Evolutionary conservation across 2,113 vertebrate genomes (phyloP), one percentile per base, ranked within the genome.

Genomic region (Microcebus tavaratra): DNA sequence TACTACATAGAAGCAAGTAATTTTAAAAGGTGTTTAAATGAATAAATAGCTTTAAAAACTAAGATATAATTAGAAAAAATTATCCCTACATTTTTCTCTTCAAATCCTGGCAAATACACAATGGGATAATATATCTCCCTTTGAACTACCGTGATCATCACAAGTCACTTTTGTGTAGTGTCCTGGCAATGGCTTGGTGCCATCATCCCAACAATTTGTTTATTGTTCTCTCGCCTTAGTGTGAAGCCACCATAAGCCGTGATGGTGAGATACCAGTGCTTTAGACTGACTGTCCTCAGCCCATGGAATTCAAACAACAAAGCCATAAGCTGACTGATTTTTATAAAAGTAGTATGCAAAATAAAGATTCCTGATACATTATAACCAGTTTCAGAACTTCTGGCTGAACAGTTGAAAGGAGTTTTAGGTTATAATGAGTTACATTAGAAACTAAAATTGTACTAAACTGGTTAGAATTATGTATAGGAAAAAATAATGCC

Each of bases 191-290:
- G 94, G 50, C 79, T 87, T 39, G 5, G 59, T 92, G 80, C 94
- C 76, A 95, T 14, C 0, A 84, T 18, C 29, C 57, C 0, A 59
- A 97, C 97, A 97, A 79, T 95, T 68, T 96, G 21, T 48, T 95
- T 93, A 75, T n/a, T 98, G 79, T 96, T 97, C 92, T 96, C 42
- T n/a, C 57, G 45, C 10, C 84, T 94, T 42, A n/a, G 23, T 59
- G 87, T 42, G 50, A 92, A 95, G 90, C 15, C 63, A n/a, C 8
- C 23, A 39, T 27, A 50, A 96, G 76, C 88, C 80, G 20, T 3
- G 73, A 57, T 9, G 8, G 34, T 91, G 78, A 97, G 61, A 95
- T 13, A 93, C 82, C 0, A 61, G 7, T n/a, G 72, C 79, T 91
- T 96, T 89, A 68, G 89, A 6, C 6, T 0, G 0, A 23, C 31